Conservation (phyloP, 2,797 vertebrate species). For the Dendrocincla tyrannina region DNA sequence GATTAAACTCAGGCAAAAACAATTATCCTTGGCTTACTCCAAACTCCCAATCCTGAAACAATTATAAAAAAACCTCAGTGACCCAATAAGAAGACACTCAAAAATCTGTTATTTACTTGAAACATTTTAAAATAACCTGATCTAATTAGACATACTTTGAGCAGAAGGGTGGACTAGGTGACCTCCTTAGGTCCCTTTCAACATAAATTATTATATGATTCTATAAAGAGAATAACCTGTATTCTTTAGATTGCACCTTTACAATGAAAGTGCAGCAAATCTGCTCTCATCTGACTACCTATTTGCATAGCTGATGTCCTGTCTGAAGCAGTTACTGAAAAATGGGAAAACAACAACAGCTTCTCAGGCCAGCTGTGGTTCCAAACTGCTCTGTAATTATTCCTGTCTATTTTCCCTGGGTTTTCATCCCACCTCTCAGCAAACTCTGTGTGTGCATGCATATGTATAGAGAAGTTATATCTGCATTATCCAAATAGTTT, state of each 20-base stretch:
- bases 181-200: background rate
- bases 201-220: background rate
- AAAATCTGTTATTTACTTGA: background rate
- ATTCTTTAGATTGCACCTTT: background rate
- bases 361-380: background rate
- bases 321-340: background rate
- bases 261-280: background rate
- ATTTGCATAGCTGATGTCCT: background rate
- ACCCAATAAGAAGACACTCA: background rate
- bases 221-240: background rate
- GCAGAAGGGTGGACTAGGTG: background rate
- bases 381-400: background rate
- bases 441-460: background rate
- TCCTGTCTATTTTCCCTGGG: background rate
- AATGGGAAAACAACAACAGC: background rate
- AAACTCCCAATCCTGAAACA: background rate
- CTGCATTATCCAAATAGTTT: background rate
- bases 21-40: background rate
- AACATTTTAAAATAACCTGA: background rate
- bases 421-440: background rate
- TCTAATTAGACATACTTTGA: accelerated
- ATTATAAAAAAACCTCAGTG: background rate
- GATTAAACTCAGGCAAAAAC: background rate
- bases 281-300: background rate
- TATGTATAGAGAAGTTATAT: background rate